These are phyloP conservation scores for Platichthys flesus DNA, from an alignment of 2,113 vertebrate genomes.

Conservation along the genomic window DNA sequence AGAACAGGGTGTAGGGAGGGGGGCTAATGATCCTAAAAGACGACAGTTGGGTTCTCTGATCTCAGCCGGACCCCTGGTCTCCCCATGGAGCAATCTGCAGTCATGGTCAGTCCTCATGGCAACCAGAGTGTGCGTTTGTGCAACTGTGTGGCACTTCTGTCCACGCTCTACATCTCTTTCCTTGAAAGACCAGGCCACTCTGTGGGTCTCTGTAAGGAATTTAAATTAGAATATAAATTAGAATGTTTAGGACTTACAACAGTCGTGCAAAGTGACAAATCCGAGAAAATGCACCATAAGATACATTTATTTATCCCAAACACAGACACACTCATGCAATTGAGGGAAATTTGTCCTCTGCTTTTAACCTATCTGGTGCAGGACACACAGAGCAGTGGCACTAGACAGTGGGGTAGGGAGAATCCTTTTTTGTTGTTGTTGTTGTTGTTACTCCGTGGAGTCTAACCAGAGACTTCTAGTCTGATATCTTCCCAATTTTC, in stretches of 20 bases:
- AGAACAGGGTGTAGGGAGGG: conserved; percentile 1
- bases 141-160: neutral
- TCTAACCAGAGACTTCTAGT: too few relatives aligned
- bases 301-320: too few relatives aligned
- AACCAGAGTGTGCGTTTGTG: conserved; percentile 67
- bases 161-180: neutral
- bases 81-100: conserved; percentile 85
- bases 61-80: conserved; percentile 85
- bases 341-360: too few relatives aligned
- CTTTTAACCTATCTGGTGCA: too few relatives aligned
- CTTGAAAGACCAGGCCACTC: conserved; percentile 10
- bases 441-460: too few relatives aligned
- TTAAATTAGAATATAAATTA: neutral
- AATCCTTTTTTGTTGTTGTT: too few relatives aligned
- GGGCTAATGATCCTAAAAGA: conserved; percentile 91
- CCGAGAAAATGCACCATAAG: too few relatives aligned
- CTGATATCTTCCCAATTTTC: too few relatives aligned
- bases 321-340: too few relatives aligned
- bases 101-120: conserved; percentile 84
- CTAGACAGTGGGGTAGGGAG: too few relatives aligned
- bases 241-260: neutral
- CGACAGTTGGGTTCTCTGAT: conserved; percentile 89
- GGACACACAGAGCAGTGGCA: too few relatives aligned
- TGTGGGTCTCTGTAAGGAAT: neutral
- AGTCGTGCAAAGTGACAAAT: neutral